These are phyloP conservation scores for Sebastes trivittatus DNA, from an alignment of 2,797 vertebrate genomes.

Conservation along the genomic window DNA sequence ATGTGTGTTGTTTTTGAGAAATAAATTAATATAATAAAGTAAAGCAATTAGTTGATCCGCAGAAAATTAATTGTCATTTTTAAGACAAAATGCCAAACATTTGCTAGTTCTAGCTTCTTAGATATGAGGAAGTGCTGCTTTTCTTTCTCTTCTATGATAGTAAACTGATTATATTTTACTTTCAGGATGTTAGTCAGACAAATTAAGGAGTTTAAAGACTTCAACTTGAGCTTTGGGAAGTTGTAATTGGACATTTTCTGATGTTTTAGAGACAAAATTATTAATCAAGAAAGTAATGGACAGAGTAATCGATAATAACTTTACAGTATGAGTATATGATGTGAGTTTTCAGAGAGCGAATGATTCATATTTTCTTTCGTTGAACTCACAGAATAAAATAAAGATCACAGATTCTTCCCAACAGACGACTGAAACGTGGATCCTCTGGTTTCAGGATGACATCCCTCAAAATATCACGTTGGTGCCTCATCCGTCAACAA, in stretches of 20 bases:
- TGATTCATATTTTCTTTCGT: neutral
- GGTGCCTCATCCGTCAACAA: neutral
- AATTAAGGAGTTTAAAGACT: neutral
- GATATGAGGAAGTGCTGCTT: neutral
- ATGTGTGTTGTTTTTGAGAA: neutral
- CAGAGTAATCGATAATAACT: neutral
- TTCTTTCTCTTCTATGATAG: neutral
- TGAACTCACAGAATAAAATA: neutral
- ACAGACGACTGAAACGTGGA: neutral
- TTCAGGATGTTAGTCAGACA: no score
- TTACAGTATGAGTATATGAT: neutral
- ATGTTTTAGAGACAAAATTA: neutral
- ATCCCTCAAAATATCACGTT: neutral
- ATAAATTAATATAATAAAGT: neutral
- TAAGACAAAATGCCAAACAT: neutral
- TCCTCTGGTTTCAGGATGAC: neutral
- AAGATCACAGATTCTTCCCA: neutral
- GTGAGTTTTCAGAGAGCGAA: neutral
- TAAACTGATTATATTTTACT: neutral
- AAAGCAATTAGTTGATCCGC: neutral
- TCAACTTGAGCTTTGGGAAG: neutral
- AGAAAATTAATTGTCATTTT: neutral
- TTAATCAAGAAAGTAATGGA: neutral
- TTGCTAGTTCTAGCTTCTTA: neutral
- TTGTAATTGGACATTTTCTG: neutral